phyloP scores from a whole-genome alignment of 2,888 invertebrate genomes.

The Adelognathus sp. region DNA sequence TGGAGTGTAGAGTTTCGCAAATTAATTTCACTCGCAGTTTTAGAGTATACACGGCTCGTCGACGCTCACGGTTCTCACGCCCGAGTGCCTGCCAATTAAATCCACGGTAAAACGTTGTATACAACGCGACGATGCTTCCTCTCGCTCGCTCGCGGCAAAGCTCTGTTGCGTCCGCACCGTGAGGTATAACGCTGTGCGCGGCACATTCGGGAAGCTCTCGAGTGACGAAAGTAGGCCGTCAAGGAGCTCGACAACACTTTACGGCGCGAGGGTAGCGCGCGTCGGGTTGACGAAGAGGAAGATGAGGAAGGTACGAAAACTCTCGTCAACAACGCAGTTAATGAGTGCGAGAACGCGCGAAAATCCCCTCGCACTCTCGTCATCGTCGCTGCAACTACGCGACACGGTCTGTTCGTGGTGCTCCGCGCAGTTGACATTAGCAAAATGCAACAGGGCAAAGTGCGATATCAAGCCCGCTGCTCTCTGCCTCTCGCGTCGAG shows the following conservation, averaged over 20 bases:
- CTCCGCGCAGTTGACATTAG: neutral
- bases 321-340: slow-evolving; percentile 63
- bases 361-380: slow-evolving; percentile 40
- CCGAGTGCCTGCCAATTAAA: slow-evolving; percentile 61
- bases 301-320: slow-evolving; percentile 13
- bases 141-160: slow-evolving; percentile 14
- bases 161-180: no score
- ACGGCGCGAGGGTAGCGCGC: slow-evolving; percentile 56
- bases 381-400: neutral
- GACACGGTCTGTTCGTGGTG: neutral
- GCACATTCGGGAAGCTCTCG: slow-evolving; percentile 50
- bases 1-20: slow-evolving; percentile 54
- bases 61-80: neutral
- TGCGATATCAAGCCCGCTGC: slow-evolving; percentile 19
- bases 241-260: slow-evolving; percentile 64
- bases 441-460: slow-evolving; percentile 35
- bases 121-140: slow-evolving; percentile 40
- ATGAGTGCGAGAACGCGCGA: slow-evolving; percentile 62
- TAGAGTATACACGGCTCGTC: slow-evolving; percentile 9
- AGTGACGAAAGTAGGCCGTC: slow-evolving; percentile 60
- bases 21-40: slow-evolving; percentile 56
- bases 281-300: slow-evolving; percentile 11
- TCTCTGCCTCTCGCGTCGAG: neutral
- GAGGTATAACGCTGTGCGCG: slow-evolving; percentile 25
- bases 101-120: slow-evolving; percentile 56